Base-by-base conservation (phyloP, 2,888 invertebrate genomes). In the Andricus curvator region DNA sequence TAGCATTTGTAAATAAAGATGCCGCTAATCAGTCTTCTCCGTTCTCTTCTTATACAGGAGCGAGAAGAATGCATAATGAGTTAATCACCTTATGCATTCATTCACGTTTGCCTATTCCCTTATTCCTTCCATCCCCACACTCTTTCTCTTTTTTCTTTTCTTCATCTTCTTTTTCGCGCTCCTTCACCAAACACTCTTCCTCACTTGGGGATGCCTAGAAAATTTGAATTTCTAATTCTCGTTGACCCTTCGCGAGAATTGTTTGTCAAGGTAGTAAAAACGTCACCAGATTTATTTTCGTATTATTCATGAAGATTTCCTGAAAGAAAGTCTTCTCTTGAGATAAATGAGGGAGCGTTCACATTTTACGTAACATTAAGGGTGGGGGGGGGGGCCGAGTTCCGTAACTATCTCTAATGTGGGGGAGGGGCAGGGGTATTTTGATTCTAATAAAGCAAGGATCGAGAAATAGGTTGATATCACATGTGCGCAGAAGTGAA, bases 221-320 rank as follows among this genome's bases (percentile, higher is more conserved):
- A 81, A 86, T 86, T 87, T 87, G 80, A 87, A 87, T 86, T 86
- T 86, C 84, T 84, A 87, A 86, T 84, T 79, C 81, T 70, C 79
- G 66, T 76, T 83, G 81, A 84, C 80, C 67, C 13, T 41, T 62
- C 60, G 33, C 48, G 77, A 83, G 65, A 83, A 85, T 85, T 83
- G 83, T 82, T 76, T 68, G 64, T 51, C 48, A 67, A 65, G 11
- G 41, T n/a, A 37, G 17, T n/a, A n/a, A 11, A 37, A 33, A n/a
- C 37, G 17, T 66, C 33, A n/a, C 41, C 66, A 66, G 37, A 66
- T 66, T 66, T 66, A 33, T 66, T 37, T 66, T 66, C 37, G 22
- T 62, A 62, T 62, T 62, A 62, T 62, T 62, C 25, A 62, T 62
- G 15, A 4, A 25, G 56, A 62, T 25, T 62, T 62, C 15, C 25